Base-by-base conservation (phyloP, 2,888 invertebrate species). In the Tetragonisca angustula region DNA sequence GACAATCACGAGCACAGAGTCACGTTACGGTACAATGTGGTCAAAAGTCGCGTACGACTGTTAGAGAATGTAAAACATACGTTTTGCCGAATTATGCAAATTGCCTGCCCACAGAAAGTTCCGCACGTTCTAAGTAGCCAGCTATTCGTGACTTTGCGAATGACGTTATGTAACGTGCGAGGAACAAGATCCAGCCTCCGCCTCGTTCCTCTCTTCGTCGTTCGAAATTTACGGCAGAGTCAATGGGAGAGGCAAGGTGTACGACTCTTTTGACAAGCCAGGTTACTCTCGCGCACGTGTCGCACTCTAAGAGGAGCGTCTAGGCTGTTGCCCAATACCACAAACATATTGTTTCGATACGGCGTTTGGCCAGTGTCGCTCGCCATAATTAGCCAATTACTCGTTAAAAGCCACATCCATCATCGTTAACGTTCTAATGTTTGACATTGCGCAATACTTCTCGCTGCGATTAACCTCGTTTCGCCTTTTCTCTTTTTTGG, bases 281-380 rank as follows among this genome's bases (percentile, higher is more conserved):
- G 32, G 24, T 54, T 68, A 62, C 81, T 72, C 65, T 73, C 62
- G 69, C 19, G 74, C 72, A 77, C 68, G 77, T 76, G 81, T 61
- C 76, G 62, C 62, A 43, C 11, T 70, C n/a, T 59, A n/a, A 50
- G n/a, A 64, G 59, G 78, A 82, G 59, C 54, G 54, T 36, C 61
- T 21, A 43, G 69, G 69, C 32, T 24, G 67, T 88, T 85, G 72
- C 77, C 36, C 76, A 88, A 88, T 59, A 64, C 69, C 77, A 9
- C 9, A 77, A 49, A 52, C 78, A 36, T 56, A 69, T 52, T 43
- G 61, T 24, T 52, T 61, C 36, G 56, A 56, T 69, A 73, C 61
- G 24, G 21, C 32, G 50, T 79, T 88, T 77, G 67, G 5, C 6
- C 64, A 54, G 32, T 68, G 49, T 36, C 59, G n/a, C 54, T 70